phyloP scores from a whole-genome alignment of 2,888 invertebrate species.

The Rotaria macrura region DNA sequence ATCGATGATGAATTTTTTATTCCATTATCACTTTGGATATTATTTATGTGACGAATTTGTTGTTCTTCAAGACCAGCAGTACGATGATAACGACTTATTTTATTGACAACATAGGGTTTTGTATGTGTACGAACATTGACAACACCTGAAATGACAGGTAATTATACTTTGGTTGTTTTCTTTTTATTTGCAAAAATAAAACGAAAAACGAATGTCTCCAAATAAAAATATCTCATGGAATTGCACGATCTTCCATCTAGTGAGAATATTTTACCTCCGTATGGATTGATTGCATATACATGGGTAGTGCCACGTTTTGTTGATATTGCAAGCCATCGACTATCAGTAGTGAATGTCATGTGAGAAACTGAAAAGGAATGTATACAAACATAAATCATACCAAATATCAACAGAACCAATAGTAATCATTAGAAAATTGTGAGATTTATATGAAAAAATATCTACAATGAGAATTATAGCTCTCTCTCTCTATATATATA shows the following conservation, averaged over 20 bases:
- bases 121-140: constrained; percentile 27
- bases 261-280: constrained; percentile 70
- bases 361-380: background rate
- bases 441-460: too few relatives aligned
- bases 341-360: constrained; percentile 78
- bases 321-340: constrained; percentile 86
- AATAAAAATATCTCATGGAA: too few relatives aligned
- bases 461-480: too few relatives aligned
- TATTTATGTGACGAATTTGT: background rate
- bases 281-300: constrained; percentile 88
- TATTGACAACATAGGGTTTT: constrained; percentile 26
- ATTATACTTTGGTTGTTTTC: too few relatives aligned
- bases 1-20: background rate
- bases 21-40: background rate
- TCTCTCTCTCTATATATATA: too few relatives aligned
- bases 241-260: too few relatives aligned
- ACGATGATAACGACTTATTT: constrained; percentile 26
- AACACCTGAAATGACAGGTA: constrained; percentile 2
- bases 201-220: too few relatives aligned
- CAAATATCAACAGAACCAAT: too few relatives aligned
- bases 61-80: constrained; percentile 27
- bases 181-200: too few relatives aligned
- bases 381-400: too few relatives aligned
- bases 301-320: constrained; percentile 92
- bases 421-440: too few relatives aligned